Evolutionary conservation across 1,140 invertebrate species (phyloP).

Genomic region (Melanaphis sacchari): DNA sequence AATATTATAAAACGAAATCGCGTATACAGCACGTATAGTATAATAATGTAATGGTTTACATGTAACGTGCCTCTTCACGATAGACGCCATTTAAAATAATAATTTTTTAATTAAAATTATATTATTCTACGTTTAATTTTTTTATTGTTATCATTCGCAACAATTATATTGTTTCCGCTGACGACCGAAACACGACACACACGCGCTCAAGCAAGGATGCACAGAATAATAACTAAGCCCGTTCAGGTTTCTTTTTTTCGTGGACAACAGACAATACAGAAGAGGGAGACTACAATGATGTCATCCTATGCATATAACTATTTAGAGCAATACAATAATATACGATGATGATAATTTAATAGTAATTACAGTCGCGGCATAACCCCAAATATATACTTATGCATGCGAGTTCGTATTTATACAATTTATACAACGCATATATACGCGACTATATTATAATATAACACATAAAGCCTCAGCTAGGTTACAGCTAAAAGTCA

Average conservation of each 20-base stretch:
- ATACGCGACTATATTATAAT: background rate
- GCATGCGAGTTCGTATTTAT: background rate
- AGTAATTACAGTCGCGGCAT: background rate
- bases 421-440: background rate
- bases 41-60: background rate
- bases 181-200: background rate
- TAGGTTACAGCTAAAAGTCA: background rate
- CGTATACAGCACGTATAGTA: background rate
- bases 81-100: background rate
- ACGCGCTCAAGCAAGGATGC: background rate
- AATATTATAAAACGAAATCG: background rate
- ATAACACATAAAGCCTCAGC: background rate
- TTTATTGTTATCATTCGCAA: background rate
- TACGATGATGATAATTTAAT: background rate
- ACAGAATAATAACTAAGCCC: background rate
- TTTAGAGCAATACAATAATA: background rate
- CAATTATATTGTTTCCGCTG: background rate
- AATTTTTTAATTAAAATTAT: slow-evolving; percentile 4
- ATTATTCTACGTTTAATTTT: background rate
- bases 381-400: background rate
- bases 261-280: background rate
- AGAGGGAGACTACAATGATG: background rate
- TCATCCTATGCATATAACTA: background rate
- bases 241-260: background rate
- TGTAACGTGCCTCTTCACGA: background rate